phyloP scores from a whole-genome alignment of 2,797 vertebrate genomes.

The Kryptopterus vitreolus region DNA sequence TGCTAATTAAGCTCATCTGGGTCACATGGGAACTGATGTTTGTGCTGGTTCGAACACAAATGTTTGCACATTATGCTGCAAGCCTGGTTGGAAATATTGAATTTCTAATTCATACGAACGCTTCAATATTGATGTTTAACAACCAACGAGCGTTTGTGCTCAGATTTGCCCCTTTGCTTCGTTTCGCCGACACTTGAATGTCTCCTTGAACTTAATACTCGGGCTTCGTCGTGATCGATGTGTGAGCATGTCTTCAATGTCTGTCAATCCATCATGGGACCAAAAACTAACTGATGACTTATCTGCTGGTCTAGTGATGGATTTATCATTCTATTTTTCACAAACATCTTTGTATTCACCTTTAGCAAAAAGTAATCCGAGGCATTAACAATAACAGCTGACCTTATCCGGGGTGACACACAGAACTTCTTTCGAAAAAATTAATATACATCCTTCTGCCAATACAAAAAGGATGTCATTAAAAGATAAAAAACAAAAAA shows the following conservation, averaged over 20 bases:
- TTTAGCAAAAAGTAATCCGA: neutral
- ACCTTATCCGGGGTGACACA: neutral
- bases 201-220: neutral
- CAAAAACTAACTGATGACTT: neutral
- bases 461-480: neutral
- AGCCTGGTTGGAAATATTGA: neutral
- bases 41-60: slow-evolving; percentile 11
- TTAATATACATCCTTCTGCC: neutral
- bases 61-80: slow-evolving; percentile 11
- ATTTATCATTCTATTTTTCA: neutral
- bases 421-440: neutral
- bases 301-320: neutral
- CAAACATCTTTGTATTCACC: neutral
- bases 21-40: slow-evolving; percentile 21
- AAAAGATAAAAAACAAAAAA: neutral
- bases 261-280: neutral
- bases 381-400: neutral
- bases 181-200: neutral
- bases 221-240: neutral
- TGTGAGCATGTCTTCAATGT: neutral
- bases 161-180: neutral
- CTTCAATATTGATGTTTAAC: neutral
- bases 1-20: slow-evolving; percentile 24
- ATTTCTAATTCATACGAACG: slow-evolving; percentile 10
- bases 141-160: neutral